A percentile compares a stretch with the other conserved stretches of the same genome.
phyloP scores from a whole-genome alignment of 2,113 vertebrate species.

The Ceratotherium simum region DNA sequence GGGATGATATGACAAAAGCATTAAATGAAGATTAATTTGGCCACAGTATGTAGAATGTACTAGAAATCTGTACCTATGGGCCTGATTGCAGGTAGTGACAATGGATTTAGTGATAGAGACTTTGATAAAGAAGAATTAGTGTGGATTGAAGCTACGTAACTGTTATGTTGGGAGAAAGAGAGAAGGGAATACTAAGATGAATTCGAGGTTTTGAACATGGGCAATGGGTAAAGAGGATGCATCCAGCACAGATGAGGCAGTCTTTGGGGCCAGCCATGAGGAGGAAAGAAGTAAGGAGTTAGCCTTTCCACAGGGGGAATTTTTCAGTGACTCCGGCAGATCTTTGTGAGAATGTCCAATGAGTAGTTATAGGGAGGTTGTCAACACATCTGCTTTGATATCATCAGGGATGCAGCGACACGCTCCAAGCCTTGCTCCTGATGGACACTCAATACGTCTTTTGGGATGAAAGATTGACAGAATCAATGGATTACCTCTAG shows the following conservation, averaged over 20 bases:
- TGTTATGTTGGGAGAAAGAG: not conserved
- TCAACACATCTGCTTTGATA: no score
- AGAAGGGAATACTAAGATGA: no score
- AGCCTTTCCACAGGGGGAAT: not conserved
- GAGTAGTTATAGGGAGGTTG: not conserved
- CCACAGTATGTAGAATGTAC: accelerated
- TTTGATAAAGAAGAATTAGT: not conserved
- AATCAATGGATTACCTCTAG: not conserved
- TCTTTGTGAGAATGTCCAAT: not conserved
- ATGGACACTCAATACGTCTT: no score
- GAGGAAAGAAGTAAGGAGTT: accelerated
- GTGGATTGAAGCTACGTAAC: no score
- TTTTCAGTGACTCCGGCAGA: no score
- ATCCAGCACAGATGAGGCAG: accelerated
- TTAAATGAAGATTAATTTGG: not conserved
- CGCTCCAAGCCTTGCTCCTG: not conserved
- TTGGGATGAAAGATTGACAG: not conserved
- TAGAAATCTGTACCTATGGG: not conserved
- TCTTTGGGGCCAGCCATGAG: accelerated
- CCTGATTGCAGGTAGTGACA: no score
- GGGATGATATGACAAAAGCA: not conserved
- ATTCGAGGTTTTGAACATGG: not conserved
- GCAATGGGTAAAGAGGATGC: not conserved
- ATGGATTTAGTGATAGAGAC: not conserved
- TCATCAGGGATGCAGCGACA: no score